Conservation (phyloP, 2,113 vertebrate species). For the Propithecus coquereli region DNA sequence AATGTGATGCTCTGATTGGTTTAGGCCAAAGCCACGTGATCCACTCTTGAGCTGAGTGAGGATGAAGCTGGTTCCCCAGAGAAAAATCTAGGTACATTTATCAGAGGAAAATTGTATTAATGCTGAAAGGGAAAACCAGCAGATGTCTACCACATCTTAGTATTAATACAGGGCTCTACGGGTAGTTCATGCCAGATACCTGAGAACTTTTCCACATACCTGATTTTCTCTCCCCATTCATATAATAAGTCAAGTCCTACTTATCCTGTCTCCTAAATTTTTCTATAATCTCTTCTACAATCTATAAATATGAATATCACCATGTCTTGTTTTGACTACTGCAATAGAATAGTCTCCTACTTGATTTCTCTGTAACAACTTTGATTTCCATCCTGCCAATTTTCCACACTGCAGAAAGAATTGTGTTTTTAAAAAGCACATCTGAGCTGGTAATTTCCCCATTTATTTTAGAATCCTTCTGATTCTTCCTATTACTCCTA, state of each 20-base stretch:
- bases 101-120: neutral
- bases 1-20: neutral
- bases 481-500: neutral
- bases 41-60: neutral
- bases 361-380: neutral
- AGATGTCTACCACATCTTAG: neutral
- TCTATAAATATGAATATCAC: neutral
- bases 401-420: neutral
- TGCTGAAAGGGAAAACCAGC: neutral
- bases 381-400: neutral
- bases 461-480: neutral
- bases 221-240: neutral
- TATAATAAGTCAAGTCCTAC: neutral
- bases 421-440: neutral
- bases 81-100: neutral
- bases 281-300: neutral
- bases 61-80: neutral
- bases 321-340: neutral
- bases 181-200: neutral
- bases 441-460: neutral
- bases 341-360: neutral
- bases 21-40: neutral
- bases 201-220: neutral
- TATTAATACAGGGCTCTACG: too few relatives aligned
- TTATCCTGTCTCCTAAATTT: neutral